Evolutionary conservation across 2,888 invertebrate genomes (phyloP), one percentile per base, ranked within the genome.

Genomic region (Eumacrocentrus americanus): DNA sequence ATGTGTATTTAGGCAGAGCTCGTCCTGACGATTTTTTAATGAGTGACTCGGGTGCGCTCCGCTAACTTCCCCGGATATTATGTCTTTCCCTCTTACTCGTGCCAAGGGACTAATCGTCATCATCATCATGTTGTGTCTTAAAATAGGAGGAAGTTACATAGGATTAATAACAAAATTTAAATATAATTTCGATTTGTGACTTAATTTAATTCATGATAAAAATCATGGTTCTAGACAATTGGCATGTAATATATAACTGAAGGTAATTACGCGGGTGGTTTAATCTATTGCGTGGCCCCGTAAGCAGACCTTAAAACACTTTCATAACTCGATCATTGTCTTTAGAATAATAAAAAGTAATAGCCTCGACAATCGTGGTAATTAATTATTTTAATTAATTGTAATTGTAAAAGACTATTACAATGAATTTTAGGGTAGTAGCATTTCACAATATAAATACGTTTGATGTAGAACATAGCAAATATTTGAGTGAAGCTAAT

Each of bases 21-120:
- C 20, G 46, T 57, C 61, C 61, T 62, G 64, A 64, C 55, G 62
- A 62, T 62, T 60, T 62, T 64, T 64, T 62, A 62, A 64, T 51
- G 62, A 62, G 59, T 47, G 25, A 51, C 48, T 60, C 57, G 52
- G 48, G 44, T 60, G 46, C 62, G 64, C 48, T 58, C 56, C 47
- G 64, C 46, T 64, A 62, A 44, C 46, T 57, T 57, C 59, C 47
- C 25, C 53, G 47, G 53, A 62, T 52, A 9, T 29, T 6, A 9
- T 6, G 47, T 29, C 44, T 52, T 42, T 53, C 40, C 2, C 23
- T 25, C 7, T 25, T 11, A 22, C 5, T 11, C 23, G 11, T 4
- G n/a, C 23, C 25, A n/a, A 3, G 23, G 23, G 1, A n/a, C 12
- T 12, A 42, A 20, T 42, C 42, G 42, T 42, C 20, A 42, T 42